Base-by-base conservation (phyloP, 2,888 invertebrate species). In the Eupithecia dodoneata region DNA sequence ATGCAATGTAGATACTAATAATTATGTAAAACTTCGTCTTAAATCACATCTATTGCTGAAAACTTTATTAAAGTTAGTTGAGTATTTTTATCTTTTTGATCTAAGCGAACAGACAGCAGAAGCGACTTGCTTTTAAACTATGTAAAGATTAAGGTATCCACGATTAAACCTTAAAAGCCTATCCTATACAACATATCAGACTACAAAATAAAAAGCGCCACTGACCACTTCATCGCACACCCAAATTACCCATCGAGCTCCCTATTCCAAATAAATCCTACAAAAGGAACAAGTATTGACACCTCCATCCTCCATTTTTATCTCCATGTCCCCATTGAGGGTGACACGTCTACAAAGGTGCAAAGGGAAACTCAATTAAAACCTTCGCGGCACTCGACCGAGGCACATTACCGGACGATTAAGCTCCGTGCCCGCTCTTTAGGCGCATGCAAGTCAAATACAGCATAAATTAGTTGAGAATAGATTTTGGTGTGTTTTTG, bases 301-400 rank as follows among this genome's bases (percentile, higher is more conserved):
- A 84, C 84, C 79, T 85, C 81, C 83, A 82, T 78, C 73, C 63
- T 75, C 73, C 73, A 79, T 81, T 81, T 82, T 83, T 78, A 76
- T 76, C 76, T 78, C 78, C 79, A 71, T 76, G 77, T 81, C 71
- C 78, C 80, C 85, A 83, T 87, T 83, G 86, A 89, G 87, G 85
- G 87, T 82, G 87, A 85, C 87, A 87, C 81, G 83, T 86, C 85
- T 89, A 91, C 91, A 92, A 91, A 91, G 91, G 91, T 90, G 91
- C 85, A 88, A 88, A 90, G 89, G 87, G 86, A 87, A 92, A 91
- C 91, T 91, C 89, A 91, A 92, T 93, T 93, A 93, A 93, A 92
- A 89, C 89, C 86, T 79, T 81, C 84, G 79, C 80, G 81, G 85
- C 86, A 88, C 85, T 83, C 86, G 85, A 84, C 86, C 85, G 86